Conservation (phyloP, 2,888 invertebrate species). For the Conus canariensis region DNA sequence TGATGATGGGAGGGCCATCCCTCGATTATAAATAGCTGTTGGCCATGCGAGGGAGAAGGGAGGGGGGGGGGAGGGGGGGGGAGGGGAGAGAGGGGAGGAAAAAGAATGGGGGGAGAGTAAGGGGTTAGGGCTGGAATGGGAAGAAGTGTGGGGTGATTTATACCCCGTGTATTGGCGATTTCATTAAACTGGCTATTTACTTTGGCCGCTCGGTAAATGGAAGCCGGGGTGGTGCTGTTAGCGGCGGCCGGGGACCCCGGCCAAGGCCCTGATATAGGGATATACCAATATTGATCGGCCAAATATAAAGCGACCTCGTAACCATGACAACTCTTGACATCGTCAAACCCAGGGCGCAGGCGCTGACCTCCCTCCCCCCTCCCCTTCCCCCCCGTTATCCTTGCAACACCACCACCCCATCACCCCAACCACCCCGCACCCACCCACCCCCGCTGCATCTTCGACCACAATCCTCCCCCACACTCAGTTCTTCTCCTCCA, state of each 20-base stretch:
- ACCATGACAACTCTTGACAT: slow-evolving; percentile 49
- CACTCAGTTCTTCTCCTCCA: too few species aligned
- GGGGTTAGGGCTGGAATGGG: slow-evolving; percentile 8
- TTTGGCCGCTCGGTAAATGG: slow-evolving; percentile 51
- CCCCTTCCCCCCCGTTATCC: not conserved
- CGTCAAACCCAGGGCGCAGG: slow-evolving; percentile 22
- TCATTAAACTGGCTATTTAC: slow-evolving; percentile 58
- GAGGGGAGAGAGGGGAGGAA: too few species aligned
- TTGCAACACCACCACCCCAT: too few species aligned
- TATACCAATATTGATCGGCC: slow-evolving; percentile 56
- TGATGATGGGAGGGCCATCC: too few species aligned
- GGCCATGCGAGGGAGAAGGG: not conserved
- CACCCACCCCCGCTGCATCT: too few species aligned
- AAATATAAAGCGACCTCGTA: slow-evolving; percentile 52
- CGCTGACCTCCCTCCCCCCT: too few species aligned
- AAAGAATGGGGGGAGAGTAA: not conserved
- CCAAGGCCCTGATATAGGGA: slow-evolving; percentile 47
- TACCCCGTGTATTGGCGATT: slow-evolving; percentile 55
- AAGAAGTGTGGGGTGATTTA: slow-evolving; percentile 42
- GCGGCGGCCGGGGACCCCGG: not conserved
- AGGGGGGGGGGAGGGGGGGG: not conserved
- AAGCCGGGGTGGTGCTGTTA: slow-evolving; percentile 37
- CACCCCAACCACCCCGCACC: too few species aligned
- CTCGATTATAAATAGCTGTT: not conserved
- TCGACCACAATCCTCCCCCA: too few species aligned